Conservation (phyloP, 2,888 invertebrate species). For the Aphrophora alni region DNA sequence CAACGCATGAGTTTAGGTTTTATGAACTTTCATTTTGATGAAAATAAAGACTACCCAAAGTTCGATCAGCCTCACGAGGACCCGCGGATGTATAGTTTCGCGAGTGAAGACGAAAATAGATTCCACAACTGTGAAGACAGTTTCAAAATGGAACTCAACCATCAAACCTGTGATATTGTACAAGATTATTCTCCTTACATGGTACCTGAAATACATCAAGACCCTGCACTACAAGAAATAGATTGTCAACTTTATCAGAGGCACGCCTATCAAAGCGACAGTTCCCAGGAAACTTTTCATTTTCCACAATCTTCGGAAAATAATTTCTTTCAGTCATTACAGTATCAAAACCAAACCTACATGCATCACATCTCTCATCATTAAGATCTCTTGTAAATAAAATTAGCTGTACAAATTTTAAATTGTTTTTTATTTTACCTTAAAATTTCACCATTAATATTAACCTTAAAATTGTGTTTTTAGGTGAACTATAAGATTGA, state of each 20-base stretch:
- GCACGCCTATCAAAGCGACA: conserved; percentile 26
- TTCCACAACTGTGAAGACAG: conserved; percentile 23
- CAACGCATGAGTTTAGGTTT: conserved; percentile 30
- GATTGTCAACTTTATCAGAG: conserved; percentile 9
- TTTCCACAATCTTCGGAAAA: conserved; percentile 9
- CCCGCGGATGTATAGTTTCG: conserved; percentile 26
- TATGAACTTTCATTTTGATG: conserved; percentile 37
- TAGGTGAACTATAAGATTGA: too few relatives aligned
- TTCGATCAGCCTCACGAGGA: conserved; percentile 13
- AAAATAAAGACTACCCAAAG: conserved; percentile 31
- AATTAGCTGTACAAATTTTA: conserved; percentile 1
- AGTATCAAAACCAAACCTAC: conserved; percentile 36
- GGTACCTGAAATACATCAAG: conserved; percentile 7
- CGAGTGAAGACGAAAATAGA: conserved; percentile 22
- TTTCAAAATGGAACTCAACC: background rate
- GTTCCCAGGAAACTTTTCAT: conserved; percentile 30
- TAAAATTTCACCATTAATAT: background rate
- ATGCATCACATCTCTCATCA: conserved; percentile 40
- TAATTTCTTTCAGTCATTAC: conserved; percentile 36
- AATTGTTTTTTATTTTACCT: background rate
- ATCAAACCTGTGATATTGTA: conserved; percentile 12
- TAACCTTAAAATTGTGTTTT: too few relatives aligned
- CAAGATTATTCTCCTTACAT: conserved; percentile 1
- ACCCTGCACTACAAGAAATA: background rate
- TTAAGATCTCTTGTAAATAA: conserved; percentile 30